Evolutionary conservation across 2,113 vertebrate genomes (phyloP).

Genomic region (Lathamus discolor): DNA sequence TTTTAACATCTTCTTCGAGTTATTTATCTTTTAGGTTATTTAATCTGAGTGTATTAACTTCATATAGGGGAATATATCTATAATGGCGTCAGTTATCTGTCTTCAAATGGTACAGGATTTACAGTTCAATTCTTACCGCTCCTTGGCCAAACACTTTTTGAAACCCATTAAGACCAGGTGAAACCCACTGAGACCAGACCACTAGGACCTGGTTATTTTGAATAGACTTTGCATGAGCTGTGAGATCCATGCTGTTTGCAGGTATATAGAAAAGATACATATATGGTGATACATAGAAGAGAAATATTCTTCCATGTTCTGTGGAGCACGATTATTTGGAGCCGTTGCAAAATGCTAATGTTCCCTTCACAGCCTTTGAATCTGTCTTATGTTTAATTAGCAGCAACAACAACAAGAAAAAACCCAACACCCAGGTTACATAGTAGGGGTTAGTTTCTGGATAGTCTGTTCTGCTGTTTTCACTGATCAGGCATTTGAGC

Average conservation of each 20-base stretch:
- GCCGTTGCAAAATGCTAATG: not conserved
- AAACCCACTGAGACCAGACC: not conserved
- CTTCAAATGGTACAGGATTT: not conserved
- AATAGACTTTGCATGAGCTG: not conserved
- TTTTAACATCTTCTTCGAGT: not conserved
- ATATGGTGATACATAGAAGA: not conserved
- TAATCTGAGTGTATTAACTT: not conserved
- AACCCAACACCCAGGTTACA: not conserved
- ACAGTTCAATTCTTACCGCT: not conserved
- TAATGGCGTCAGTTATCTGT: not conserved
- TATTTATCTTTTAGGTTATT: not conserved
- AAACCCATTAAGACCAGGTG: not conserved
- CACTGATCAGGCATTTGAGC: not conserved
- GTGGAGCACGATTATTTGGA: not conserved
- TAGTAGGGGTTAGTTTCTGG: not conserved
- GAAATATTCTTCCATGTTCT: not conserved
- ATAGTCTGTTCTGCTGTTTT: not conserved
- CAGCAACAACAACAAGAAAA: not conserved
- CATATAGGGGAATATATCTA: not conserved
- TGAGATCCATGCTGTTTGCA: not conserved
- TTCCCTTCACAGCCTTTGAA: not conserved
- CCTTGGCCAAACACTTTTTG: not conserved
- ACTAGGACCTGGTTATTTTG: not conserved
- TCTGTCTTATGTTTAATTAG: not conserved
- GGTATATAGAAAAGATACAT: not conserved